phyloP scores from a whole-genome alignment of 2,113 vertebrate species.

The Sebastes schlegelii region DNA sequence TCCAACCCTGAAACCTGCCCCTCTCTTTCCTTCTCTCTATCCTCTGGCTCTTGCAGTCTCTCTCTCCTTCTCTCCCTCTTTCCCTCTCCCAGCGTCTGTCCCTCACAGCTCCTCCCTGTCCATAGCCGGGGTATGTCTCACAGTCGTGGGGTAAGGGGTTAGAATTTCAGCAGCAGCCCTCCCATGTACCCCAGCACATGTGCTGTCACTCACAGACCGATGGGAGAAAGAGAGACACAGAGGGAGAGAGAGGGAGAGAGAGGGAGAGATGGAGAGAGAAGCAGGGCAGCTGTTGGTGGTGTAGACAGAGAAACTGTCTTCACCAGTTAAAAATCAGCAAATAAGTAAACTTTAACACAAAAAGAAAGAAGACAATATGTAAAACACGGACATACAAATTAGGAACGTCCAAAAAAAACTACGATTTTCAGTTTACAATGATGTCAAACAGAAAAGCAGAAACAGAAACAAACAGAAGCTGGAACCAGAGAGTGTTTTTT shows the following conservation, averaged over 20 bases:
- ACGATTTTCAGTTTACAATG: background rate
- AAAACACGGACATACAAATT: background rate
- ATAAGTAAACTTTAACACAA: conserved; percentile 29
- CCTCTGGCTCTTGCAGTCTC: conserved; percentile 30
- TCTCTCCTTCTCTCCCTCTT: conserved; percentile 35
- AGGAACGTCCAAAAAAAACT: background rate
- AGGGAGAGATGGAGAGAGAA: conserved; percentile 64
- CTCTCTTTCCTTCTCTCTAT: conserved; percentile 39
- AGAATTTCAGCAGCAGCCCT: conserved; percentile 77
- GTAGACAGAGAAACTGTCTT: conserved; percentile 56
- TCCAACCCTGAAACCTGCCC: conserved; percentile 41
- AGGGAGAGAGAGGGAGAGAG: conserved; percentile 16
- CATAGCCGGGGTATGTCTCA: conserved; percentile 75
- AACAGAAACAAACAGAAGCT: conserved; percentile 7
- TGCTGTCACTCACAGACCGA: conserved; percentile 79
- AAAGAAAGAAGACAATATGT: background rate
- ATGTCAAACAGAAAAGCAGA: background rate
- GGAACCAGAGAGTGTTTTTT: background rate
- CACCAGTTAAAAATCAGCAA: conserved; percentile 22
- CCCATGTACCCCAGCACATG: conserved; percentile 79
- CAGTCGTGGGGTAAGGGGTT: conserved; percentile 72
- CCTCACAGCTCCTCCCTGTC: conserved; percentile 75
- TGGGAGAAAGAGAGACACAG: conserved; percentile 29
- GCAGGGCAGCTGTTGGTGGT: conserved; percentile 71
- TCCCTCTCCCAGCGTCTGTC: conserved; percentile 61